Percentiles rank a stretch among this genome's conserved stretches.
These are phyloP conservation scores for Lamprotornis superbus DNA, from an alignment of 2,113 vertebrate species.

Conservation along the genomic window DNA sequence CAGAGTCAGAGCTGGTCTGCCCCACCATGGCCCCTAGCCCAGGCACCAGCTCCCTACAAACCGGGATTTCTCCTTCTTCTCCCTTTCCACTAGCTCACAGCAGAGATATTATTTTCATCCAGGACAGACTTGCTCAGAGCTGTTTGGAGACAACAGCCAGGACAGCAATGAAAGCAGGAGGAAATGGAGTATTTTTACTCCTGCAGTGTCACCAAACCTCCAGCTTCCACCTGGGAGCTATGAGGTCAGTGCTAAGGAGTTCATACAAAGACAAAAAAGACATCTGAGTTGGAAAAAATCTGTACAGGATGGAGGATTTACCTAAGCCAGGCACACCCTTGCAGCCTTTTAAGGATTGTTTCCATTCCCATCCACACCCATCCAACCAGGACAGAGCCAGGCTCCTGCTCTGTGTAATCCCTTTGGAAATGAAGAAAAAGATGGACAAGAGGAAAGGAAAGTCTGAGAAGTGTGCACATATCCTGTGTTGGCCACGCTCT, in stretches of 20 bases:
- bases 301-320: neutral
- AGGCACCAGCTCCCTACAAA: neutral
- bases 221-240: neutral
- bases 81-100: neutral
- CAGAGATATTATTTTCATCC: neutral
- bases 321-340: neutral
- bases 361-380: fast-evolving
- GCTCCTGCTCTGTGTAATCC: neutral
- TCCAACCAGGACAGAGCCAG: neutral
- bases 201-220: neutral
- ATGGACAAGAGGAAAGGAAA: neutral
- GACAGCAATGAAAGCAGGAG: neutral
- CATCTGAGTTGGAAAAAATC: neutral
- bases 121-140: neutral
- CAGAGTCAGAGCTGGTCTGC: neutral
- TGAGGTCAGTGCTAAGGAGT: fast-evolving
- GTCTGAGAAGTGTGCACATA: neutral
- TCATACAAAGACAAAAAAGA: neutral
- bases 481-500: neutral
- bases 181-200: neutral
- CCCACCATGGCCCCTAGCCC: neutral
- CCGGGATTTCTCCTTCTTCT: neutral
- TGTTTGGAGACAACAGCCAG: neutral
- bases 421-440: neutral
- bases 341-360: neutral